Percentiles rank a stretch among this genome's conserved stretches.
Conservation (phyloP, 2,797 vertebrate species). For the Mergus octosetaceus region DNA sequence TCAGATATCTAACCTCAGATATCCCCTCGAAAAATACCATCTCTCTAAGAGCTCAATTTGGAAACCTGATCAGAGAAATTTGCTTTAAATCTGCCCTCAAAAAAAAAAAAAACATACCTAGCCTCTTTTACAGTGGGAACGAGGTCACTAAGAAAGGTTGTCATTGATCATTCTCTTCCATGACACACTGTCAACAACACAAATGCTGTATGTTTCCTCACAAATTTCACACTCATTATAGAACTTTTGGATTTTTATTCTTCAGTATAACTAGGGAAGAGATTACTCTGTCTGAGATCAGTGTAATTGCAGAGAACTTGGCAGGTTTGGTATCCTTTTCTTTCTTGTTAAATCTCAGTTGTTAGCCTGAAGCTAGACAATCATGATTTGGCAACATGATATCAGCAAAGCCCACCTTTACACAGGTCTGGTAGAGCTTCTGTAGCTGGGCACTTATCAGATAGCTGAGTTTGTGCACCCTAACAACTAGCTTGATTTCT, state of each 20-base stretch:
- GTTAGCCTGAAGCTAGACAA: not conserved
- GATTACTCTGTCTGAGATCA: not conserved
- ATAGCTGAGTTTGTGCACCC: not conserved
- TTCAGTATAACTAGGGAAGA: not conserved
- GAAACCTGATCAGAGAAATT: not conserved
- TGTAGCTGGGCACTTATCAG: not conserved
- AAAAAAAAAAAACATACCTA: not conserved
- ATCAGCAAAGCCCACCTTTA: not conserved
- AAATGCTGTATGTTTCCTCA: not conserved
- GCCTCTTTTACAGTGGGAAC: not conserved
- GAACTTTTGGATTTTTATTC: not conserved
- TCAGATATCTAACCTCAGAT: not conserved
- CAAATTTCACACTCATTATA: not conserved
- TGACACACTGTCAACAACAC: not conserved
- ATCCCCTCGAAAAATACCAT: not conserved
- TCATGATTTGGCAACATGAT: not conserved
- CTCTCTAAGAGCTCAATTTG: not conserved
- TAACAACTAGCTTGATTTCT: not conserved
- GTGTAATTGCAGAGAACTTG: not conserved
- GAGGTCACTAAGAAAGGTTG: not conserved
- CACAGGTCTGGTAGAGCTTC: not conserved
- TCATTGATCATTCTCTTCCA: not conserved
- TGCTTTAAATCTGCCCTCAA: not conserved
- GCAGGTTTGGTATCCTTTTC: not conserved
- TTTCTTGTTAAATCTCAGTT: not conserved